phyloP scores from a whole-genome alignment of 2,888 invertebrate genomes.

The Dasypolia templi region DNA sequence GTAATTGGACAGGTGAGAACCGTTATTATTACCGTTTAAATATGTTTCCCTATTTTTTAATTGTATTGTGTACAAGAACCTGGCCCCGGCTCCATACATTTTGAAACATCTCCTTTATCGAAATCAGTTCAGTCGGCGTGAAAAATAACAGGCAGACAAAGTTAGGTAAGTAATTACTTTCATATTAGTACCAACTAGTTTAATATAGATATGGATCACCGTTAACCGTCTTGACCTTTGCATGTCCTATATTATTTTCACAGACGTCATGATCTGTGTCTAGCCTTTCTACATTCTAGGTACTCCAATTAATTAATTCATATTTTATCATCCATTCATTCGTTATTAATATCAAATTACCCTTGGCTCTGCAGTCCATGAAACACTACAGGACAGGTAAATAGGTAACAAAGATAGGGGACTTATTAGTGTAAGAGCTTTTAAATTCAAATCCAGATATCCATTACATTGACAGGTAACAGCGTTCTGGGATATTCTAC shows the following conservation, averaged over 20 bases:
- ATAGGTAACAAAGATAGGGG: constrained; percentile 61
- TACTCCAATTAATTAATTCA: constrained; percentile 30
- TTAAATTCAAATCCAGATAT: constrained; percentile 52
- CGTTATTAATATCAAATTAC: constrained; percentile 30
- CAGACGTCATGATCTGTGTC: constrained; percentile 26
- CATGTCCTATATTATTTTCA: not conserved
- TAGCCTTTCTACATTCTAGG: not conserved
- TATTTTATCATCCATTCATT: constrained; percentile 9
- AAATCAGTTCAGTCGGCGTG: not conserved
- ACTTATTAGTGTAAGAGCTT: constrained; percentile 65
- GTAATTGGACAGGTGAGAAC: too few relatives aligned
- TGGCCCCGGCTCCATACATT: too few relatives aligned
- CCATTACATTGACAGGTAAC: constrained; percentile 42
- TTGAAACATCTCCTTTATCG: too few relatives aligned
- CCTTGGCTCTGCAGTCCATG: constrained; percentile 29
- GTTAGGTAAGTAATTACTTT: not conserved
- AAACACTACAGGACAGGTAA: constrained; percentile 33
- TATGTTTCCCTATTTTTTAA: too few relatives aligned
- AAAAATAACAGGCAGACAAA: too few relatives aligned
- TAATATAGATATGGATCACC: too few relatives aligned
- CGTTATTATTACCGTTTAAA: too few relatives aligned
- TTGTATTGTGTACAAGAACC: too few relatives aligned
- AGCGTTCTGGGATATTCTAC: constrained; percentile 13
- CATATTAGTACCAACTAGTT: not conserved
- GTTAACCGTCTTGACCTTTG: constrained; percentile 1